Base-by-base conservation (phyloP, 1,140 invertebrate genomes). In the Zaprionus capensis region DNA sequence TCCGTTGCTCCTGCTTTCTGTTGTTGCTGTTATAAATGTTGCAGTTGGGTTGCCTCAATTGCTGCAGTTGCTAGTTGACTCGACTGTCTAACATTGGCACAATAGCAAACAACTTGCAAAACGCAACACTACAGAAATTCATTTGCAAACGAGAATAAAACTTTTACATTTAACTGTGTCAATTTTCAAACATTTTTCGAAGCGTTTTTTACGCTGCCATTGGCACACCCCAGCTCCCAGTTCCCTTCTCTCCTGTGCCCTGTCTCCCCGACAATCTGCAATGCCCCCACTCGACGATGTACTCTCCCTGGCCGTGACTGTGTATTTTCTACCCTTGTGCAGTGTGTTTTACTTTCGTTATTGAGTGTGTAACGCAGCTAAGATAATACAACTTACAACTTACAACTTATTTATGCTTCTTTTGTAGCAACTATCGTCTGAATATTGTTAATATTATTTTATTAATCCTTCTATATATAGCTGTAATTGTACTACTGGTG, bases 61-160 rank as follows among this genome's bases (percentile, higher is more conserved):
- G 61, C 41, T 69, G 58, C 28, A 46, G 69, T 63, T 75, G 41
- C 58, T 44, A 68, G 64, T 51, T 41, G 38, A 20, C 26, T 36
- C 53, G 59, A 61, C 67, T 71, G 72, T 76, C 73, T 79, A 79
- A 79, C 77, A 58, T 72, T 73, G 71, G 78, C 75, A 77, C 78
- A 77, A 80, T 72, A 41, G 78, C 75, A 80, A 80, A 74, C 76
- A 80, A 80, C 78, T 81, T 78, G 58, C 78, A 66, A 78, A 78
- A 78, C 74, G 63, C 51, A 83, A 57, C 78, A 73, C 70, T 56
- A 57, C 56, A 58, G 58, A 81, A 90, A 82, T 90, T 90, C 81
- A 90, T 90, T 90, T 90, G 79, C 85, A 75, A 88, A 90, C 85
- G 78, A 90, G 90, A 90, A 90, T 90, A 90, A 75, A 90, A 90